Conservation (phyloP, 1,140 invertebrate species). For the Caerostris darwini region DNA sequence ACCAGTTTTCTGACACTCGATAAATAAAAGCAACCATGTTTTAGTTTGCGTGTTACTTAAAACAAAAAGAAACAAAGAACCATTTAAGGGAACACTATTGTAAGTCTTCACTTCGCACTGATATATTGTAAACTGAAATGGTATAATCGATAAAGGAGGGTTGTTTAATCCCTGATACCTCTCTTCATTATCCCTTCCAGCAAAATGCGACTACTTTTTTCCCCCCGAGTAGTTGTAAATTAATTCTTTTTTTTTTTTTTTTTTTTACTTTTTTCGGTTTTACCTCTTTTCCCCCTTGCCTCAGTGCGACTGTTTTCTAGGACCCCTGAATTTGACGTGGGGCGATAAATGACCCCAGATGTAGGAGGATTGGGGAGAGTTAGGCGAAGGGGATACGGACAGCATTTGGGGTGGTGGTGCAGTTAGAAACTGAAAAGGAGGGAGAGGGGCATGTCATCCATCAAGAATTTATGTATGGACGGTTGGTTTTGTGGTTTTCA, state of each 20-base stretch:
- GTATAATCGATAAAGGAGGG: slow-evolving; percentile 58
- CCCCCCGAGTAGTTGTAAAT: slow-evolving; percentile 46
- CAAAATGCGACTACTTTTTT: slow-evolving; percentile 31
- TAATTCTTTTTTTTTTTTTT: slow-evolving; percentile 60
- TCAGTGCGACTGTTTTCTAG: slow-evolving; percentile 64
- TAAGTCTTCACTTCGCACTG: background rate
- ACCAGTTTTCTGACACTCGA: too few relatives aligned
- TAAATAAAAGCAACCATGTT: too few relatives aligned
- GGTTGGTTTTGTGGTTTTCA: slow-evolving; percentile 71
- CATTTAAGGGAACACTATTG: background rate
- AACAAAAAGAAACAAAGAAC: background rate
- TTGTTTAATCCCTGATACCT: slow-evolving; percentile 45
- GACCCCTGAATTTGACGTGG: slow-evolving; percentile 59
- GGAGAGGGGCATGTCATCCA: slow-evolving; percentile 52
- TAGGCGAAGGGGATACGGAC: background rate
- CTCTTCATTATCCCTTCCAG: slow-evolving; percentile 60
- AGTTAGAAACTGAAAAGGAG: slow-evolving; percentile 27
- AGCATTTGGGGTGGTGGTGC: background rate
- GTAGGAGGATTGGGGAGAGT: slow-evolving; percentile 7
- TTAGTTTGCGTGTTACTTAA: background rate
- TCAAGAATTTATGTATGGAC: slow-evolving; percentile 70
- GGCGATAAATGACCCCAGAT: slow-evolving; percentile 68
- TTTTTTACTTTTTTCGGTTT: background rate
- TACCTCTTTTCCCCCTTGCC: background rate
- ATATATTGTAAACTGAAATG: slow-evolving; percentile 51